Evolutionary conservation across 2,888 invertebrate species (phyloP).

Genomic region (Caenorhabditis doughertyi): DNA sequence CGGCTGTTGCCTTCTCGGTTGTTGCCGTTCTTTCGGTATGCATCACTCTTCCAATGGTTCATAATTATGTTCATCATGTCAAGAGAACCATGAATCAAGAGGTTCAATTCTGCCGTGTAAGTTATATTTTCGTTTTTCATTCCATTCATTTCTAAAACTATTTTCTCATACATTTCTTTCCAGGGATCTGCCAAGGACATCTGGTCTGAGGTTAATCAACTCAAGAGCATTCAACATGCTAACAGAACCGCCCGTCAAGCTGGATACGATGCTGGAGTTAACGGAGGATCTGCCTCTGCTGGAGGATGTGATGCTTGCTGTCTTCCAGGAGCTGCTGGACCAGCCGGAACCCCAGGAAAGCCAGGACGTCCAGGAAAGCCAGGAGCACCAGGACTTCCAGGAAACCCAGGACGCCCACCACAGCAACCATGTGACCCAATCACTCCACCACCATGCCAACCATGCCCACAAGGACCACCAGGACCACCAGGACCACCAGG

Average conservation of each 20-base stretch:
- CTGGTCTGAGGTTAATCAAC: constrained; percentile 70
- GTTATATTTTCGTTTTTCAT: constrained; percentile 17
- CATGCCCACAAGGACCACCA: constrained; percentile 75
- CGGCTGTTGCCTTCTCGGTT: constrained; percentile 73
- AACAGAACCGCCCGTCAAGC: constrained; percentile 76
- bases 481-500: constrained; percentile 76
- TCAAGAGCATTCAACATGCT: constrained; percentile 68
- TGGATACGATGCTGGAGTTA: constrained; percentile 70
- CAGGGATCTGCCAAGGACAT: constrained; percentile 72
- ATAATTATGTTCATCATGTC: constrained; percentile 73
- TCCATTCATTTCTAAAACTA: not conserved
- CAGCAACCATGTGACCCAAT: constrained; percentile 79
- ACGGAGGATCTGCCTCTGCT: constrained; percentile 60
- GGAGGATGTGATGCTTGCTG: constrained; percentile 79
- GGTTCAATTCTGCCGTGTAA: constrained; percentile 68
- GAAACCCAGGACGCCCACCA: constrained; percentile 77
- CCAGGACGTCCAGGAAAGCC: constrained; percentile 74
- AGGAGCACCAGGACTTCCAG: constrained; percentile 73
- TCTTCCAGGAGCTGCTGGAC: constrained; percentile 74
- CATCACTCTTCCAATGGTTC: constrained; percentile 72
- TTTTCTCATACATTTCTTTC: constrained; percentile 1
- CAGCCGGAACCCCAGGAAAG: constrained; percentile 73
- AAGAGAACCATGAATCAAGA: constrained; percentile 72
- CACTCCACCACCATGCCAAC: constrained; percentile 78
- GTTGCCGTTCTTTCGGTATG: constrained; percentile 72